Evolutionary conservation across 2,797 vertebrate species (phyloP).

Genomic region (Lindbergichthys nudifrons): DNA sequence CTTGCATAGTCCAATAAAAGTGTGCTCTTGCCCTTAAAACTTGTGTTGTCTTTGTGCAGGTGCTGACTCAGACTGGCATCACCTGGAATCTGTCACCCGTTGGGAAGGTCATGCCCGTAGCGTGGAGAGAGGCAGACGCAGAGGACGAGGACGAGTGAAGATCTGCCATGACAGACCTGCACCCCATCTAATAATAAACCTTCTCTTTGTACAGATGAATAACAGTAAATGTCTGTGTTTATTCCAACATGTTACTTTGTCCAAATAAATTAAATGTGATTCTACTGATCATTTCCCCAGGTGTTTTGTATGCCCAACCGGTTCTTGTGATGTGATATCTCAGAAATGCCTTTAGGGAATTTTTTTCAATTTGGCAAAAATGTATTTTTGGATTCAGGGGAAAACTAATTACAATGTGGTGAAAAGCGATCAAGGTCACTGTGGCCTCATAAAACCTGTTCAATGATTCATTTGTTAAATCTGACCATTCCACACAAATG

Average conservation of each 20-base stretch:
- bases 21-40: neutral
- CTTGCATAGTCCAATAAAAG: neutral
- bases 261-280: constrained; percentile 80
- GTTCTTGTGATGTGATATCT: no score
- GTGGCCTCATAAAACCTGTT: no score
- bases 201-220: constrained; percentile 77
- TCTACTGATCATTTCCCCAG: constrained; percentile 19
- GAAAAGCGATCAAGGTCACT: no score
- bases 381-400: no score
- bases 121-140: constrained; percentile 71
- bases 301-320: no score
- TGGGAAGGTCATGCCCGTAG: constrained; percentile 79
- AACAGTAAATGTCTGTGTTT: constrained; percentile 52
- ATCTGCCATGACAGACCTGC: neutral
- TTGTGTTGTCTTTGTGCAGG: constrained; percentile 62
- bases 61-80: constrained; percentile 82
- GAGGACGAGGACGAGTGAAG: constrained; percentile 76
- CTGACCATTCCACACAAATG: no score
- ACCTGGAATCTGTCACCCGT: constrained; percentile 84
- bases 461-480: no score
- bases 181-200: constrained; percentile 33
- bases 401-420: no score
- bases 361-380: no score
- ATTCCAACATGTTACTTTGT: constrained; percentile 73
- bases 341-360: no score